Conservation (phyloP, 2,888 invertebrate species). For the Bugulina stolonifera region DNA sequence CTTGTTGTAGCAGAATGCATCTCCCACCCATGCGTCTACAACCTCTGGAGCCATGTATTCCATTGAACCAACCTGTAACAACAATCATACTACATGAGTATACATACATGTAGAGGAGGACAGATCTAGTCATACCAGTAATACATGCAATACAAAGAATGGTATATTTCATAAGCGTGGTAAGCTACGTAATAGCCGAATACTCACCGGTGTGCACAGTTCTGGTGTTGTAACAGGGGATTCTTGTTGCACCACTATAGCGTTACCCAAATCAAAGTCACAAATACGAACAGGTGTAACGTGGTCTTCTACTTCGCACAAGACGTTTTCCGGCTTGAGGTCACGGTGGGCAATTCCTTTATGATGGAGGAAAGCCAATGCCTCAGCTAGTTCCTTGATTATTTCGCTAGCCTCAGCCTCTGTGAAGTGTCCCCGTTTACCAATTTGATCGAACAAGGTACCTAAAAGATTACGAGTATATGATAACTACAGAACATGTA, state of each 20-base stretch:
- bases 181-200: neutral
- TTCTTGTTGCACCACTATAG: conserved; percentile 66
- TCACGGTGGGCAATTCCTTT: conserved; percentile 86
- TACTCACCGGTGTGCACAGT: conserved; percentile 78
- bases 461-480: no score
- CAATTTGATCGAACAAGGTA: conserved; percentile 85
- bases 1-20: conserved; percentile 74
- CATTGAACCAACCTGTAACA: conserved; percentile 55
- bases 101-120: no score
- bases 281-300: conserved; percentile 78
- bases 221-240: conserved; percentile 85
- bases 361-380: conserved; percentile 87
- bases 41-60: conserved; percentile 62
- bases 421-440: conserved; percentile 84
- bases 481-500: no score
- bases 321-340: conserved; percentile 95
- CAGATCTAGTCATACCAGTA: no score
- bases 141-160: no score
- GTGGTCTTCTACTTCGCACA: conserved; percentile 75
- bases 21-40: conserved; percentile 91
- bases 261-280: conserved; percentile 95
- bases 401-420: conserved; percentile 93
- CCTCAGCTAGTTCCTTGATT: conserved; percentile 85
- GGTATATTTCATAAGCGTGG: no score
- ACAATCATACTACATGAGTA: neutral